These are phyloP conservation scores for Chouioia cunea DNA, from an alignment of 2,888 invertebrate genomes.

Conservation along the genomic window DNA sequence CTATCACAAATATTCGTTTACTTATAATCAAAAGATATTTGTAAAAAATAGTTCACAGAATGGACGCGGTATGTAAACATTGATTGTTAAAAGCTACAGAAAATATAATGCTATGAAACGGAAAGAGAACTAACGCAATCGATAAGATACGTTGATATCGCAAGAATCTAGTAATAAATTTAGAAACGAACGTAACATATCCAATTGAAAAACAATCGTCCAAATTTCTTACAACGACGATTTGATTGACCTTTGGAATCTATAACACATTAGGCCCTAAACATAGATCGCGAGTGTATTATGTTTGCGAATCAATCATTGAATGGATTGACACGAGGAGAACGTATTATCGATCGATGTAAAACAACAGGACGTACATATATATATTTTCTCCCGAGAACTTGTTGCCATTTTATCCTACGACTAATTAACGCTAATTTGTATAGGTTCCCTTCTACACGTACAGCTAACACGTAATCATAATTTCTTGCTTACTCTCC, in stretches of 20 bases:
- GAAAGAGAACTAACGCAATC: too few relatives aligned
- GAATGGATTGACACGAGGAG: conserved; percentile 42
- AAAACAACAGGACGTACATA: conserved; percentile 41
- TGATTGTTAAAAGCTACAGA: too few relatives aligned
- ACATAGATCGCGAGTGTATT: conserved; percentile 22
- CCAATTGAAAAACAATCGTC: too few relatives aligned
- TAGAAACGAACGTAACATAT: too few relatives aligned
- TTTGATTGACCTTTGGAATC: background rate
- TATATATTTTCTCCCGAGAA: conserved; percentile 25
- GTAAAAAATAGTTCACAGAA: too few relatives aligned
- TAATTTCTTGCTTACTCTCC: conserved; percentile 8
- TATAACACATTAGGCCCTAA: conserved; percentile 37
- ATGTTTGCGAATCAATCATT: conserved; percentile 6
- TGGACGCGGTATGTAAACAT: too few relatives aligned
- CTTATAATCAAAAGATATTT: background rate
- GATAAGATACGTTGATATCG: too few relatives aligned
- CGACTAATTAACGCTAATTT: conserved; percentile 18
- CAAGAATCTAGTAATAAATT: too few relatives aligned
- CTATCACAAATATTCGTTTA: conserved; percentile 49
- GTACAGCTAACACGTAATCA: conserved; percentile 4
- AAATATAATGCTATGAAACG: too few relatives aligned
- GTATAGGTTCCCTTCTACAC: conserved; percentile 14
- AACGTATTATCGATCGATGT: conserved; percentile 41
- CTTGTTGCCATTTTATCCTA: conserved; percentile 5
- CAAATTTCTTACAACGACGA: too few relatives aligned